Evolutionary conservation across 2,113 vertebrate genomes (phyloP), one percentile per base, ranked within the genome.

Genomic region (Alligator mississippiensis): DNA sequence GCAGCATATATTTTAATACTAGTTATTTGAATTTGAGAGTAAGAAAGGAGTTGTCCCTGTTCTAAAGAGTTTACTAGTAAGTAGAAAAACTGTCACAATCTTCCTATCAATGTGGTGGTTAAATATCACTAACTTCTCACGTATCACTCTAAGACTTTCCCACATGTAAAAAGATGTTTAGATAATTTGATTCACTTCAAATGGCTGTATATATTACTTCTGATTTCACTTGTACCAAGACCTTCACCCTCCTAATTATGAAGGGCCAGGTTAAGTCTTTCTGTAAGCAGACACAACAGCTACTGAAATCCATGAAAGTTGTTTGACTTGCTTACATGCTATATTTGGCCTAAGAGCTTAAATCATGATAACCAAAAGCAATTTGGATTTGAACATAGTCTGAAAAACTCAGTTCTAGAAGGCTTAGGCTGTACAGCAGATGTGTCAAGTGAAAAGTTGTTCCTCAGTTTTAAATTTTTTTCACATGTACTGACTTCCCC

Each of bases 241-340:
- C 22, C 57, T 11, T 28, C 13, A 4, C 16, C 5, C 13, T 47
- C 9, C 34, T 2, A 19, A 6, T 19, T 19, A 1, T 3, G 9
- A 55, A 87, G 38, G 21, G 28, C 10, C 10, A 22, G 3, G 34
- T 47, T 47, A 47, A 47, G 47, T 47, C 47, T 47, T 80, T 85
- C 75, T 61, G 54, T 21, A 30, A 27, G 19, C 30, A 76, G 54
- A 28, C 27, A 84, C 9, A 12, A 27, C 27, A 24, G 62, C 9
- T 7, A 8, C 47, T 18, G 27, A 63, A 88, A 75, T 64, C 11
- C 8, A 47, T 57, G 59, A 47, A 77, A 8, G 59, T 47, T 47
- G 47, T 47, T 47, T 25, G 9, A 30, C 21, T 34, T 70, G 66
- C 47, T 70, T 30, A 10, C 30, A 14, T 2, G 13, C 34, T 47